These are phyloP conservation scores for Zophobas morio DNA, from an alignment of 1,140 invertebrate genomes.

Conservation along the genomic window DNA sequence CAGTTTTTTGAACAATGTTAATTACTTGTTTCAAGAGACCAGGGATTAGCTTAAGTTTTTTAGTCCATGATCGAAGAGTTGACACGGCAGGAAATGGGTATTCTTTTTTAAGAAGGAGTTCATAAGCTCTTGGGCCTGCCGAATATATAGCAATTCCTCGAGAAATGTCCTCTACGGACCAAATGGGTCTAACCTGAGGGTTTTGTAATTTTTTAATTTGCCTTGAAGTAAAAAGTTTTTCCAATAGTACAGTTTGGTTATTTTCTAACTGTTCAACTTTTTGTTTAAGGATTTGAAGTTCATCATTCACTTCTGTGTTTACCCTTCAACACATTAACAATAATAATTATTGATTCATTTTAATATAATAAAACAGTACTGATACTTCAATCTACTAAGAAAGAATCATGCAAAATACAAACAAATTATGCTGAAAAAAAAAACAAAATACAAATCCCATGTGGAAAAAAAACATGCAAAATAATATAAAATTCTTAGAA, in stretches of 20 bases:
- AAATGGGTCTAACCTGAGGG: not conserved
- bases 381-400: not conserved
- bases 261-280: not conserved
- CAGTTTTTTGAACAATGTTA: constrained; percentile 18
- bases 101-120: constrained; percentile 36
- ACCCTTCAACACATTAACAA: not conserved
- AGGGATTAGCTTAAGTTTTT: constrained; percentile 28
- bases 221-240: constrained; percentile 7
- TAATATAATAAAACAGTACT: not conserved
- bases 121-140: constrained; percentile 19
- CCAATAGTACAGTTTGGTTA: not conserved
- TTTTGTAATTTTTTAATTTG: constrained; percentile 44
- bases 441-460: too few relatives aligned
- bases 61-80: constrained; percentile 23
- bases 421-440: too few relatives aligned
- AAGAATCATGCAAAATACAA: not conserved
- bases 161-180: constrained; percentile 44
- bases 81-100: constrained; percentile 31
- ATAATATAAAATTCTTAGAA: too few relatives aligned
- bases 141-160: constrained; percentile 39
- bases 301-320: constrained; percentile 7
- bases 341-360: not conserved
- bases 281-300: constrained; percentile 9
- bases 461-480: too few relatives aligned
- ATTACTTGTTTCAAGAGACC: constrained; percentile 35